A percentile compares a stretch with the other conserved stretches of the same genome.
Evolutionary conservation across 35 echinoderm and acorn worm genomes (phyloP).

Genomic region (Lytechinus pictus): DNA sequence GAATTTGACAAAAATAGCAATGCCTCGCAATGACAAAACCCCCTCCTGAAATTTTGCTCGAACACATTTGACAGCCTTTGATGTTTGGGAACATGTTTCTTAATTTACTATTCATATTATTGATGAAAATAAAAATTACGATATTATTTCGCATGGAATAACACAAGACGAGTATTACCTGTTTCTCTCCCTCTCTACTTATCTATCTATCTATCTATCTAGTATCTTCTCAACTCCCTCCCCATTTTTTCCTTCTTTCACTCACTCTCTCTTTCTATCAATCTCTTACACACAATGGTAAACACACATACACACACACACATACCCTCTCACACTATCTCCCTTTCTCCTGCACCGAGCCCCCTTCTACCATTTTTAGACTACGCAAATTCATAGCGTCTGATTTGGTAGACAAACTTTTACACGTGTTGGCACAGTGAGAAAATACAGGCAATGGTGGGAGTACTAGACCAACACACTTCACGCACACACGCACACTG

Average conservation of each 20-base stretch:
- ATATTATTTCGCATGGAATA: no score
- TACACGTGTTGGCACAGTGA: not conserved
- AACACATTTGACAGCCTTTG: not conserved
- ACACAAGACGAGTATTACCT: not conserved
- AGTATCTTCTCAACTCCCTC: no score
- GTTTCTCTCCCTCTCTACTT: not conserved
- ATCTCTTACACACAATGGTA: no score
- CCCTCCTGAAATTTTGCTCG: not conserved
- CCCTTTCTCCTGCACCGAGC: no score
- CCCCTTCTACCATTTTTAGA: not conserved
- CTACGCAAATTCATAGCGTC: not conserved
- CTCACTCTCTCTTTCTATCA: no score
- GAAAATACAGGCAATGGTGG: not conserved
- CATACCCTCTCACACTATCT: no score
- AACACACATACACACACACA: no score
- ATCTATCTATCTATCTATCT: not conserved
- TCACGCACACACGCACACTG: not conserved
- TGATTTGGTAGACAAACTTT: not conserved
- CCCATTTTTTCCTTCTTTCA: no score
- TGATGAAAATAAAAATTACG: no score
- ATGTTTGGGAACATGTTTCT: not conserved
- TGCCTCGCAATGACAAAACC: not conserved
- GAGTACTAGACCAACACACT: not conserved
- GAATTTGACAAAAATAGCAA: not conserved
- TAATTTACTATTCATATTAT: no score